Conservation (phyloP, 2,797 vertebrate genomes). For the Myotis vivesi region DNA sequence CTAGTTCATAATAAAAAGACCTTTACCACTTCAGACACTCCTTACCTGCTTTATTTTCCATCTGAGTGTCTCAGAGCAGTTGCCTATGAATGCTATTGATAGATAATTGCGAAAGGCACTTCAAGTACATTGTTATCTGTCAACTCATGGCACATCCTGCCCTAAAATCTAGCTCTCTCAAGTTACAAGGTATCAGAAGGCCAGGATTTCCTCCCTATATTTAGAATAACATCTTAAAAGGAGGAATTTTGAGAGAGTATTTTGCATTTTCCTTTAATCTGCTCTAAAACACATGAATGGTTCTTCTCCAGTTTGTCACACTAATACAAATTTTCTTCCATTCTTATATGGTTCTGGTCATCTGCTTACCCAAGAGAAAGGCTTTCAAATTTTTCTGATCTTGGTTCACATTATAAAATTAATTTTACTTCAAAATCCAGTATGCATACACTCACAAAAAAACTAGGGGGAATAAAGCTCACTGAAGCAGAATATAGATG, state of each 20-base stretch:
- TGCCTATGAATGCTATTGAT: not conserved
- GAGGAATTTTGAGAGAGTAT: not conserved
- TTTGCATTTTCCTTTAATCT: conserved; percentile 1
- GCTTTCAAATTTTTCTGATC: not conserved
- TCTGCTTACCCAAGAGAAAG: not conserved
- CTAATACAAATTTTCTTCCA: not conserved
- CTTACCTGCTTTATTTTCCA: not conserved
- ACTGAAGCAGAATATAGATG: not conserved
- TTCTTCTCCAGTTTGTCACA: not conserved
- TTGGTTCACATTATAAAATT: conserved; percentile 19
- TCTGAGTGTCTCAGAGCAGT: not conserved
- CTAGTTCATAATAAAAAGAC: not conserved
- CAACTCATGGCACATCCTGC: not conserved
- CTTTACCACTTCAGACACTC: not conserved
- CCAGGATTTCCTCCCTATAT: not conserved
- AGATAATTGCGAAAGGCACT: not conserved
- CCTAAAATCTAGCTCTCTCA: not conserved
- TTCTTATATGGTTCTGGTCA: not conserved
- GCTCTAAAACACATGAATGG: not conserved
- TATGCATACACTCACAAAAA: not conserved
- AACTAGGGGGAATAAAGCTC: not conserved
- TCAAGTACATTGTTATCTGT: not conserved
- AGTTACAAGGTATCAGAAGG: not conserved
- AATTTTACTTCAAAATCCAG: conserved; percentile 26
- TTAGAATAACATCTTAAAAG: not conserved